Evolutionary conservation across 2,797 vertebrate species (phyloP).

Genomic region (Epinephelus awoara): DNA sequence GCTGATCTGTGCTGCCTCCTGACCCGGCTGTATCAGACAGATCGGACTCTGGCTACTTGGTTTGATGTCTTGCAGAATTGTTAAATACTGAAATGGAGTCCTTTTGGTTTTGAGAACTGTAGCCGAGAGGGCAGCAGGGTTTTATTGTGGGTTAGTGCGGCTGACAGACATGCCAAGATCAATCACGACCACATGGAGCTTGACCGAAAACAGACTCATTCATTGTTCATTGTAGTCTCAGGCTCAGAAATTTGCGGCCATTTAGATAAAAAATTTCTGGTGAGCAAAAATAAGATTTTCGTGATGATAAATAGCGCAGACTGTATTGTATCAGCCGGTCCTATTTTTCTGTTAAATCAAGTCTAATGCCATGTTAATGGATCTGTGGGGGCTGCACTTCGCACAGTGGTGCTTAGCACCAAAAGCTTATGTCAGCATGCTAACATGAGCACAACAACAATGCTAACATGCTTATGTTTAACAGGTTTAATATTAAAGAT

Average conservation of each 20-base stretch:
- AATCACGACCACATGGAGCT: slow-evolving; percentile 40
- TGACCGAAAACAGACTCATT: slow-evolving; percentile 56
- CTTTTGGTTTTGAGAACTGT: slow-evolving; percentile 35
- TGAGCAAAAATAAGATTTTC: slow-evolving; percentile 28
- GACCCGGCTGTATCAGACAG: slow-evolving; percentile 2
- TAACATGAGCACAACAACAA: not conserved
- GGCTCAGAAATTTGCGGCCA: slow-evolving; percentile 25
- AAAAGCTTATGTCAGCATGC: not conserved
- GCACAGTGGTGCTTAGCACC: not conserved
- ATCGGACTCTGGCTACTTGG: slow-evolving; percentile 26
- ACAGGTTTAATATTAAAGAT: not conserved
- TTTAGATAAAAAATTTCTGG: slow-evolving; percentile 41
- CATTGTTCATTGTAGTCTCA: not conserved
- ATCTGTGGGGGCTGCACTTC: not conserved
- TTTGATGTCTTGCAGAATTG: slow-evolving; percentile 24
- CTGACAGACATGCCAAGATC: slow-evolving; percentile 53
- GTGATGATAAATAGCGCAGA: slow-evolving; percentile 3
- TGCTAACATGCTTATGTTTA: not conserved
- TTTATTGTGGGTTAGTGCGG: slow-evolving; percentile 54
- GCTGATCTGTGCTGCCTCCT: slow-evolving; percentile 36
- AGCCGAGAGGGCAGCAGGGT: slow-evolving; percentile 18
- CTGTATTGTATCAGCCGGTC: not conserved
- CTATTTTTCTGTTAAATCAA: not conserved
- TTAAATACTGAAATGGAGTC: slow-evolving; percentile 29
- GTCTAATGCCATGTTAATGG: not conserved